Percentiles rank a stretch among this genome's conserved stretches.
These are phyloP conservation scores for Spermophilus dauricus DNA, from an alignment of 2,113 vertebrate genomes.

Conservation along the genomic window DNA sequence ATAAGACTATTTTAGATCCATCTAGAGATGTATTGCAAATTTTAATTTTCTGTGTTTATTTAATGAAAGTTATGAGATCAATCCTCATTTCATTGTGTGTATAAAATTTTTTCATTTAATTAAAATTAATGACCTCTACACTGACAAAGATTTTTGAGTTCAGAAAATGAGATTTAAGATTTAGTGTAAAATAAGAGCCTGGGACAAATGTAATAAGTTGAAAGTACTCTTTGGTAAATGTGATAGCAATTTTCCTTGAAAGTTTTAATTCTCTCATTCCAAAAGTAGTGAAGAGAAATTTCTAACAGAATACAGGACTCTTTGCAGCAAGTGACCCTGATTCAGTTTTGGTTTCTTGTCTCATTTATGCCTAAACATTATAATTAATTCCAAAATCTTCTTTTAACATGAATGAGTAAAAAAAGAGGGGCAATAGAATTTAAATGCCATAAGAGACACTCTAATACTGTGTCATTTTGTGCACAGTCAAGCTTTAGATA, in stretches of 20 bases:
- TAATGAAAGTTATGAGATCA: conserved; percentile 87
- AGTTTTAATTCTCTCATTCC: neutral
- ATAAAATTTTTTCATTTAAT: conserved; percentile 84
- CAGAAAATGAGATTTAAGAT: conserved; percentile 80
- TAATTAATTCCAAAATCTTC: conserved; percentile 63
- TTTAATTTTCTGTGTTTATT: conserved; percentile 87
- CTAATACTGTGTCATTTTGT: conserved; percentile 75
- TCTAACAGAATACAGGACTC: neutral
- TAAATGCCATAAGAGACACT: conserved; percentile 62
- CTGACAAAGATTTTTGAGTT: conserved; percentile 81
- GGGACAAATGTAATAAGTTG: conserved; percentile 61
- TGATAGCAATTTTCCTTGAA: conserved; percentile 44
- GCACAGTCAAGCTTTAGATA: conserved; percentile 73
- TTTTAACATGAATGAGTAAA: conserved; percentile 70
- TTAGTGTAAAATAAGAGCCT: conserved; percentile 56
- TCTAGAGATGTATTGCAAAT: conserved; percentile 79
- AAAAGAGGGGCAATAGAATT: conserved; percentile 48
- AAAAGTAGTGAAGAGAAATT: neutral
- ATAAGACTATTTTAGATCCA: conserved; percentile 71
- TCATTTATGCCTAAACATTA: conserved; percentile 68
- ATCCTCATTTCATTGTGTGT: conserved; percentile 84
- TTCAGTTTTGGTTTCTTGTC: conserved; percentile 68
- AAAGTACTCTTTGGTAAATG: conserved; percentile 46
- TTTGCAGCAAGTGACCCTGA: conserved; percentile 29
- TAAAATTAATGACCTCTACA: conserved; percentile 88